phyloP scores from a whole-genome alignment of 2,888 invertebrate genomes.

The Calliscelio sp. region DNA sequence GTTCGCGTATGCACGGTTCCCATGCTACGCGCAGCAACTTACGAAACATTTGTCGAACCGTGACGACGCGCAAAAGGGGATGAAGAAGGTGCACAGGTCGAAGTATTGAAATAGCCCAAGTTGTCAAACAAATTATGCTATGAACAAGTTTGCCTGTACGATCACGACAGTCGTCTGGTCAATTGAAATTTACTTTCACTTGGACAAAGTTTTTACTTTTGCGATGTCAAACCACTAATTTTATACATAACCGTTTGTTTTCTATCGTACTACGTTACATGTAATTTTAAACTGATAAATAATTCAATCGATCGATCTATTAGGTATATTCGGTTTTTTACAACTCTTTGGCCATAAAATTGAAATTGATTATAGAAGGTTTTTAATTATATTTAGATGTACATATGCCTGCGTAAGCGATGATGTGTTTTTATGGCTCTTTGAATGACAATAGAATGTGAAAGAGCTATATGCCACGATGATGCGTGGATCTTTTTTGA shows the following conservation, averaged over 20 bases:
- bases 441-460: constrained; percentile 63
- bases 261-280: no score
- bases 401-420: no score
- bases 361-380: no score
- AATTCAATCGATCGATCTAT: no score
- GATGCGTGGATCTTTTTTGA: constrained; percentile 68
- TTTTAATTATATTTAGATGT: no score
- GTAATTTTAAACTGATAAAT: no score
- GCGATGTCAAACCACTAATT: no score
- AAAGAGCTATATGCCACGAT: constrained; percentile 56
- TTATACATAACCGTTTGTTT: no score
- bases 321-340: no score
- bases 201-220: no score
- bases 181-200: background rate
- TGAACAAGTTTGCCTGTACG: constrained; percentile 24
- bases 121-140: constrained; percentile 55
- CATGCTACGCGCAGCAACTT: constrained; percentile 71
- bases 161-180: constrained; percentile 14
- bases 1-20: constrained; percentile 74
- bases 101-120: constrained; percentile 34
- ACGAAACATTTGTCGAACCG: constrained; percentile 58
- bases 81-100: constrained; percentile 8
- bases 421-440: constrained; percentile 54
- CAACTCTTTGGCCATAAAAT: no score
- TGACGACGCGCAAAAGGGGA: constrained; percentile 31